Base-by-base conservation (phyloP, 2,888 invertebrate species). In the Thymelicus lineola region DNA sequence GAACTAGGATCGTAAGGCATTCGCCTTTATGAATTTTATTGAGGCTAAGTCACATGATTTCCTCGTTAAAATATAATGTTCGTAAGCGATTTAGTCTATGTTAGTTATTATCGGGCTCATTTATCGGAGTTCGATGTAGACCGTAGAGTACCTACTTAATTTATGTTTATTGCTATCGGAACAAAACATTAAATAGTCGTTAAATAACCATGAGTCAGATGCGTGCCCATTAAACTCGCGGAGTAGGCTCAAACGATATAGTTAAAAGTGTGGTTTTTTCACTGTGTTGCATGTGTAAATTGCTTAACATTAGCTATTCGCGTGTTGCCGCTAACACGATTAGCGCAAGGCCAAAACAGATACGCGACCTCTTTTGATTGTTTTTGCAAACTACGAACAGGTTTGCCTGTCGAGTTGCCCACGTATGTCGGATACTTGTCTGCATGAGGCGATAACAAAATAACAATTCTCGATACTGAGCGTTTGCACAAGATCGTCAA, bases 271-370 rank as follows among this genome's bases (percentile, higher is more conserved):
- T 71, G 71, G 80, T 82, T 80, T 82, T 78, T 75, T 72, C 68
- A 59, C 58, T 65, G 74, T 79, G 82, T 81, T 72, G 79, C 78
- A 83, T 85, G 83, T 86, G 86, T 80, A 85, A 89, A 88, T 87
- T 87, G 85, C 81, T 78, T 77, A 82, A 82, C 83, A 85, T 87
- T 85, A 85, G 82, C 82, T 83, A 86, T 86, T 91, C 82, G 80
- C 86, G 81, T 86, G 85, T 86, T 86, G 82, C 82, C 83, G 88
- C 87, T 90, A 91, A 91, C 83, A 87, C 84, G 87, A 88, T 91
- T 91, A 90, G 83, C 88, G 83, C 87, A 89, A 92, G 89, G 91
- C 88, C 88, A 88, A 84, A 86, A 87, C 82, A 86, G 88, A 89
- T 88, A 89, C 85, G 87, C 84, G 91, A 91, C 92, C 92, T 91